Evolutionary conservation across 2,113 vertebrate species (phyloP).

Genomic region (Prunella fulvescens): DNA sequence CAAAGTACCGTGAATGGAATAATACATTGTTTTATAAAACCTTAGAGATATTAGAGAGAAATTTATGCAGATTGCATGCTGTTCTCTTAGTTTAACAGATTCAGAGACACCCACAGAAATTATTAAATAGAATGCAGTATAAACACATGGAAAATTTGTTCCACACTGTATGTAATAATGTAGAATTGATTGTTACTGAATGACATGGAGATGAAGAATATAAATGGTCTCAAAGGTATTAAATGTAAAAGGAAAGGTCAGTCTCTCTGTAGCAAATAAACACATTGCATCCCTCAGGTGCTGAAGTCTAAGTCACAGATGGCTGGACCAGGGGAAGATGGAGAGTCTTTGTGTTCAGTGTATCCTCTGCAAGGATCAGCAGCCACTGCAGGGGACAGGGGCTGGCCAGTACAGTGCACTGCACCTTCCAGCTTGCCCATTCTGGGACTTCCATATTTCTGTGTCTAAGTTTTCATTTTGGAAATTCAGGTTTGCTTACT

Average conservation of each 20-base stretch:
- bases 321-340: neutral
- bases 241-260: neutral
- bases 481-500: neutral
- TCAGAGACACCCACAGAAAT: conserved; percentile 15
- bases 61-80: neutral
- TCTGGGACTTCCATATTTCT: neutral
- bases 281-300: neutral
- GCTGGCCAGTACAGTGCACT: too few species aligned
- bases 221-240: neutral
- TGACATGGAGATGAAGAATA: neutral
- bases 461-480: neutral
- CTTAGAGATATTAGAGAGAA: neutral
- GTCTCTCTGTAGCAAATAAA: neutral
- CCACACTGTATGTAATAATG: neutral
- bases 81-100: neutral
- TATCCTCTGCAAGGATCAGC: neutral
- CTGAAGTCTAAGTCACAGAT: neutral
- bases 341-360: neutral
- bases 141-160: conserved; percentile 23
- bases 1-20: neutral
- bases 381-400: neutral
- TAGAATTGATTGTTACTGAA: conserved; percentile 1
- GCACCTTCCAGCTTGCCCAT: neutral
- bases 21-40: neutral
- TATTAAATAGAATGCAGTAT: neutral